phyloP scores from a whole-genome alignment of 2,113 vertebrate genomes.

The Orientallactaga bullata region DNA sequence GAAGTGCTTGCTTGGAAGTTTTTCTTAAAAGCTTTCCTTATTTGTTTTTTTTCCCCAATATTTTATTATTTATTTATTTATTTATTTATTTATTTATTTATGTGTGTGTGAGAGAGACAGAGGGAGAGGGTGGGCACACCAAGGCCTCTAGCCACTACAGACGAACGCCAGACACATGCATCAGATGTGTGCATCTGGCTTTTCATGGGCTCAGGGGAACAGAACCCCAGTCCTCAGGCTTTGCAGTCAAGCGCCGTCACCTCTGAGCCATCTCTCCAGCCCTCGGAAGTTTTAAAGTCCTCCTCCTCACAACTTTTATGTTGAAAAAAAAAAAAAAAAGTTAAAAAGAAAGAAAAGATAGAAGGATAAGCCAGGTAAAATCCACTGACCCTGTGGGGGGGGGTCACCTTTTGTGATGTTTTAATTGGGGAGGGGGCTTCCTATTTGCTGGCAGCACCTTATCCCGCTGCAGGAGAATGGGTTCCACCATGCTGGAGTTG shows the following conservation, averaged over 20 bases:
- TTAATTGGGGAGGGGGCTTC: neutral
- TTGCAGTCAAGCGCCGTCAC: too few relatives aligned
- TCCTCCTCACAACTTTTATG: neutral
- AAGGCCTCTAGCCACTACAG: too few relatives aligned
- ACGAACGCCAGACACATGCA: too few relatives aligned
- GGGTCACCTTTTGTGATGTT: neutral
- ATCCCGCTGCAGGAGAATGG: neutral
- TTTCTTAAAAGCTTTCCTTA: neutral
- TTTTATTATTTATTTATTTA: too few relatives aligned
- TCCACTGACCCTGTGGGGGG: neutral
- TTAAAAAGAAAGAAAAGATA: neutral
- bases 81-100: too few relatives aligned
- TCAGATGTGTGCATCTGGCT: too few relatives aligned
- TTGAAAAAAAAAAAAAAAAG: neutral
- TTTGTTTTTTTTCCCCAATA: too few relatives aligned
- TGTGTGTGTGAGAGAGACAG: too few relatives aligned
- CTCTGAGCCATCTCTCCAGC: too few relatives aligned
- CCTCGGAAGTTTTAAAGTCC: conserved; percentile 20
- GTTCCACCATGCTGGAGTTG: neutral
- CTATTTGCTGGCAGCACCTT: neutral
- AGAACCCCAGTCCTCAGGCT: too few relatives aligned
- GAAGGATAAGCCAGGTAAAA: neutral
- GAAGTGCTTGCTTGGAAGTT: conserved; percentile 1
- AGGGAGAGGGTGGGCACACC: too few relatives aligned
- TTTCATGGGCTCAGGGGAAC: too few relatives aligned